A percentile compares a stretch with the other conserved stretches of the same genome.
These are phyloP conservation scores for Monochamus saltuarius DNA, from an alignment of 1,140 invertebrate species.

Conservation along the genomic window DNA sequence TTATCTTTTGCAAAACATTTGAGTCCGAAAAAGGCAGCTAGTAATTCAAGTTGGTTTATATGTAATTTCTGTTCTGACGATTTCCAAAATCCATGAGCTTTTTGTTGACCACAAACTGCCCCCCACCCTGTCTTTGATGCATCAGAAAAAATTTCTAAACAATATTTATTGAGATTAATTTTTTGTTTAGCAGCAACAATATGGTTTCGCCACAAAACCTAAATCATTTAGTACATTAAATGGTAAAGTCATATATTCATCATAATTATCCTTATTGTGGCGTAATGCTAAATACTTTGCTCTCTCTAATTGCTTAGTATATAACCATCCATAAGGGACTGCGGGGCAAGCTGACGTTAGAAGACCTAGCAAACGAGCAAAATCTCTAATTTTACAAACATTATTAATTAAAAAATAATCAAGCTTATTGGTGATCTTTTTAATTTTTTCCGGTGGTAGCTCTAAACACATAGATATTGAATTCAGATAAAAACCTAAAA, in stretches of 20 bases:
- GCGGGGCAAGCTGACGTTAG: constrained; percentile 34
- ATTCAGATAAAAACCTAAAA: constrained; percentile 35
- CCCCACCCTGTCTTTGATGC: constrained; percentile 43
- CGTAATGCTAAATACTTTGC: constrained; percentile 23
- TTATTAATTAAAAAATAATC: constrained; percentile 10
- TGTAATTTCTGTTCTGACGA: constrained; percentile 27
- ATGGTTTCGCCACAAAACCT: constrained; percentile 43
- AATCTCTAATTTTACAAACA: constrained; percentile 33
- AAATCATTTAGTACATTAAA: constrained; percentile 23
- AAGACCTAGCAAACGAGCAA: constrained; percentile 32
- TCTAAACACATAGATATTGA: constrained; percentile 27
- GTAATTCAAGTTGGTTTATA: constrained; percentile 41
- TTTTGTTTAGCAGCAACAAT: too few species aligned
- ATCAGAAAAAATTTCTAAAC: constrained; percentile 40
- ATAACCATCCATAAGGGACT: constrained; percentile 33
- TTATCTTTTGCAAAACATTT: constrained; percentile 34
- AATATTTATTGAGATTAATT: constrained; percentile 8
- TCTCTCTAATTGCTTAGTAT: constrained; percentile 36
- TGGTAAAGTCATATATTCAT: not conserved
- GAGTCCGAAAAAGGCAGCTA: constrained; percentile 35
- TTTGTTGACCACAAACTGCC: constrained; percentile 27
- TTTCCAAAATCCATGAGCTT: constrained; percentile 35
- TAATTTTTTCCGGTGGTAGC: constrained; percentile 25
- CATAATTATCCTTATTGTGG: constrained; percentile 9
- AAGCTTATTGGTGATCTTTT: constrained; percentile 15